phyloP scores from a whole-genome alignment of 2,888 invertebrate genomes.

The Chesias legatella region DNA sequence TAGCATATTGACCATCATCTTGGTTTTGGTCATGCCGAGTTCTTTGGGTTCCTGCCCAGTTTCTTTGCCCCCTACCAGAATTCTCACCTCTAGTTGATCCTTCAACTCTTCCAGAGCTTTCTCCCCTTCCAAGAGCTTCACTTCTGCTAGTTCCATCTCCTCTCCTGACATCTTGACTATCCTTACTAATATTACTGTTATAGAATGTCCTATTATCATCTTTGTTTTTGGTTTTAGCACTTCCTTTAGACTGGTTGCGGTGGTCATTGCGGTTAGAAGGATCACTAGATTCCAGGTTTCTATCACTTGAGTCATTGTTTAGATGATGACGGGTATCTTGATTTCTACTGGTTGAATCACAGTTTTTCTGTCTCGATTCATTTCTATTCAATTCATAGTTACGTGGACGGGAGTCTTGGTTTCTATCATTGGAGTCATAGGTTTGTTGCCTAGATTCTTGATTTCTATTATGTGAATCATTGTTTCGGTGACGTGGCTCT shows the following conservation, averaged over 20 bases:
- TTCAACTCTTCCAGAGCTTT: slow-evolving; percentile 7
- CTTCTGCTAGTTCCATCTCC: slow-evolving; percentile 12
- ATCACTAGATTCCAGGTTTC: slow-evolving; percentile 20
- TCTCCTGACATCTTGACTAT: slow-evolving; percentile 53
- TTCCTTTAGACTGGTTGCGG: slow-evolving; percentile 52
- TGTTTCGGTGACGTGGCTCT: slow-evolving; percentile 12
- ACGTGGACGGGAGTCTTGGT: slow-evolving; percentile 21
- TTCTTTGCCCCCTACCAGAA: slow-evolving; percentile 43
- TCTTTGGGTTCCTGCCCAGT: slow-evolving; percentile 61
- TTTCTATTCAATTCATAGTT: slow-evolving; percentile 21
- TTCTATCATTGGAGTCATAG: slow-evolving; percentile 25
- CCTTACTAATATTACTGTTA: slow-evolving; percentile 61
- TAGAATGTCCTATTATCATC: slow-evolving; percentile 67
- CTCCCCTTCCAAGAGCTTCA: slow-evolving; percentile 4
- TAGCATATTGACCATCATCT: slow-evolving; percentile 72
- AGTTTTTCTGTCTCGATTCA: slow-evolving; percentile 22
- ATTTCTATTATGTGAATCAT: slow-evolving; percentile 27
- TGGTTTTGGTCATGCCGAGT: slow-evolving; percentile 51
- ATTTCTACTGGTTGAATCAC: slow-evolving; percentile 25
- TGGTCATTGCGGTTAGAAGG: slow-evolving; percentile 34
- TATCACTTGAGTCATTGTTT: slow-evolving; percentile 13
- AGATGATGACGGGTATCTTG: slow-evolving; percentile 15
- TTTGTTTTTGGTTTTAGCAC: slow-evolving; percentile 55
- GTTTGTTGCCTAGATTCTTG: slow-evolving; percentile 25
- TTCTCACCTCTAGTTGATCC: slow-evolving; percentile 23